Percentiles rank a stretch among this genome's conserved stretches.
Evolutionary conservation across 2,888 invertebrate species (phyloP).

Genomic region (Crocallis elinguaria): DNA sequence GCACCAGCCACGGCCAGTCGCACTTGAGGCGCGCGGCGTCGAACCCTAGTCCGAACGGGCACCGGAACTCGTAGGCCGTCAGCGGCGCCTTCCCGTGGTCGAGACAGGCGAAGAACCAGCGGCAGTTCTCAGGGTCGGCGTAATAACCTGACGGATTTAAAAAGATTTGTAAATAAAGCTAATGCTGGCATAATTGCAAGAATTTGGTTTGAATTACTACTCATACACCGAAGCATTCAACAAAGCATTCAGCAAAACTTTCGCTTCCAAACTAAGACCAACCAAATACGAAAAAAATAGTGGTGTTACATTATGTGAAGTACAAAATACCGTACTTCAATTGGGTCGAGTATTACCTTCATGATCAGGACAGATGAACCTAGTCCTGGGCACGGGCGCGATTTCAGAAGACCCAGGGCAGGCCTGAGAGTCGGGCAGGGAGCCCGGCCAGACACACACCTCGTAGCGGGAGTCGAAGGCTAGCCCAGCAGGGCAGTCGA

Average conservation of each 20-base stretch:
- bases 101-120: constrained; percentile 93
- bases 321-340: no score
- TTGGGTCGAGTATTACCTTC: no score
- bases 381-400: constrained; percentile 87
- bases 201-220: no score
- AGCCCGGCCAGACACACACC: constrained; percentile 93
- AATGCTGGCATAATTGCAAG: no score
- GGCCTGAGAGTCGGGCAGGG: constrained; percentile 88
- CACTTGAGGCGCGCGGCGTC: constrained; percentile 88
- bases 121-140: constrained; percentile 92
- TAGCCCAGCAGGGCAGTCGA: constrained; percentile 91
- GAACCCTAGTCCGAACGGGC: constrained; percentile 91
- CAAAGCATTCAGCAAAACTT: no score
- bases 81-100: constrained; percentile 87
- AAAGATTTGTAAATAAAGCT: neutral
- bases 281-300: no score
- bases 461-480: constrained; percentile 91
- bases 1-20: constrained; percentile 93
- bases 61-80: constrained; percentile 92
- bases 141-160: constrained; percentile 85
- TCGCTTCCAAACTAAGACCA: no score
- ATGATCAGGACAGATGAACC: constrained; percentile 88
- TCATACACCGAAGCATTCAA: no score
- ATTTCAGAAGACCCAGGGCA: constrained; percentile 92
- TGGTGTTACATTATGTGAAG: no score